phyloP scores from a whole-genome alignment of 2,888 invertebrate species.

The Acanthosepion esculentum region DNA sequence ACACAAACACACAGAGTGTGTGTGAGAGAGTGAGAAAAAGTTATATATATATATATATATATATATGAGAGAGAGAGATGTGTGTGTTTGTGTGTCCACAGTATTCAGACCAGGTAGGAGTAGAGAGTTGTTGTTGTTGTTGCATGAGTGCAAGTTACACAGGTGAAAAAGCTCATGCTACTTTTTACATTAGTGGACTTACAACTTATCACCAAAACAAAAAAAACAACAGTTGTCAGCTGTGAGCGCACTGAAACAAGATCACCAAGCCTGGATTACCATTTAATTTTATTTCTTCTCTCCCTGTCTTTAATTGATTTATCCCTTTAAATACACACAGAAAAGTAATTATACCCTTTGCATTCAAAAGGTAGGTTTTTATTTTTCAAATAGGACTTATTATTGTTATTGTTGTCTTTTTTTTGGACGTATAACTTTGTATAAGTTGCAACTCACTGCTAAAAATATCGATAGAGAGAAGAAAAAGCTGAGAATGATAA shows the following conservation, averaged over 20 bases:
- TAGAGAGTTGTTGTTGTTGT: background rate
- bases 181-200: background rate
- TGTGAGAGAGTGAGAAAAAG: background rate
- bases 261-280: too few species aligned
- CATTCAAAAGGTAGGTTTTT: too few species aligned
- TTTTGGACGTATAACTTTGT: too few species aligned
- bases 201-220: background rate
- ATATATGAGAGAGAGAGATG: background rate
- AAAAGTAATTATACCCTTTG: too few species aligned
- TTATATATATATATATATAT: background rate
- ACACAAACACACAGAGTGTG: background rate
- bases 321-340: too few species aligned
- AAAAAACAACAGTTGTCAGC: background rate
- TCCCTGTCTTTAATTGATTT: too few species aligned
- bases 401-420: too few species aligned
- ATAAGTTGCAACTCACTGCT: too few species aligned
- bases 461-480: background rate
- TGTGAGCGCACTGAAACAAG: too few species aligned
- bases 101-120: background rate
- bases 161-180: background rate
- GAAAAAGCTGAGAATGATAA: background rate
- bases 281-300: too few species aligned
- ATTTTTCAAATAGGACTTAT: too few species aligned
- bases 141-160: slow-evolving; percentile 1
- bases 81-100: background rate